Evolutionary conservation across 53 echinoderm and acorn worm species (phyloP), one percentile per base, ranked within the genome.

Genomic region (Paelopatides confundens): DNA sequence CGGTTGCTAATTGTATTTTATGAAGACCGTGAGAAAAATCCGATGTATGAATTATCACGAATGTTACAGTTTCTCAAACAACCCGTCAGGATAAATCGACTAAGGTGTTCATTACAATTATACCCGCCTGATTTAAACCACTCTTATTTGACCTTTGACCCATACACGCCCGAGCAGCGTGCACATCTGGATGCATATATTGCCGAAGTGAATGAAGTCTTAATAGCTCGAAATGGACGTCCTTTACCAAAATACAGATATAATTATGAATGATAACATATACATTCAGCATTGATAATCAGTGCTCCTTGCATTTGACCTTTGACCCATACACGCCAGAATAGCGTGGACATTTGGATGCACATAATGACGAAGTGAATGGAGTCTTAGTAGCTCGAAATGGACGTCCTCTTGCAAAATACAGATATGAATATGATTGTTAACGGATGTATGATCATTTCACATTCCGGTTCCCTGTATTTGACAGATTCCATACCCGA

Each of bases 101-200:
- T 79, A 48, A 15, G 51, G 48, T 79, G 79, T 32, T 46, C 79
- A 31, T 48, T 79, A 32, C 79, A 79, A 32, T 29, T 79, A 12
- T 79, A 48, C 49, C 52, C 79, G 24, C 79, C 79, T 9, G 79
- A 79, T 79, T 53, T 79, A 33, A 79, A 79, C 18, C 79, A 79
- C 6, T 52, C 51, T 18, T 79, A 79, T 51, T 79, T 79, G 52
- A 79, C 49, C 54, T 79, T 79, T 34, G 79, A 79, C 79, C 79
- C 79, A 2, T 79, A 79, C 79, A 79, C 79, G 30, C 32, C 51
- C 28, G 79, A 50, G 14, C 79, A 79, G 35, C 51, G 51, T 27
- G 79, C 30, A 79, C 79, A 79, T 51, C 52, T 79, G 32, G 79
- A 79, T 32, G 35, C 27, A 51, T 79, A 79, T 52, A 79, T 79